These are phyloP conservation scores for Spatulosminthurus flaviceps DNA, from an alignment of 2,888 invertebrate species.

Conservation along the genomic window DNA sequence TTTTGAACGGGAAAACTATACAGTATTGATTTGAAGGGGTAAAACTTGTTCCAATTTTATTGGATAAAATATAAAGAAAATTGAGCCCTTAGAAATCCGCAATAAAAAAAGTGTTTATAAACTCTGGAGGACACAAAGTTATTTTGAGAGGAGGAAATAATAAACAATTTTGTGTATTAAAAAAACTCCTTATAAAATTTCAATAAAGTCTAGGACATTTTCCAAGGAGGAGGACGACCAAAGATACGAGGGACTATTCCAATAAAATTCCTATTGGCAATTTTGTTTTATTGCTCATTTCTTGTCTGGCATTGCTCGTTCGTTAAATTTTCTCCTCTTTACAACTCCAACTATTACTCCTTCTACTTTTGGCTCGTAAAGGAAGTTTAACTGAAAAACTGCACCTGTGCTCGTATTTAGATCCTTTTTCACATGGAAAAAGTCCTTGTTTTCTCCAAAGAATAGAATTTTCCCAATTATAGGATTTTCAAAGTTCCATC, in stretches of 20 bases:
- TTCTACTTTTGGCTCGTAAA: constrained; percentile 34
- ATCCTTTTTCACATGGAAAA: not conserved
- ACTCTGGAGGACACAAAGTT: not conserved
- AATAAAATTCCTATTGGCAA: constrained; percentile 55
- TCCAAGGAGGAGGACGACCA: not conserved
- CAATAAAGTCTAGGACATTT: not conserved
- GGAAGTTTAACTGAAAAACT: constrained; percentile 1
- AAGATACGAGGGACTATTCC: not conserved
- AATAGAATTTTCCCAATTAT: too few relatives aligned
- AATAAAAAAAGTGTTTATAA: too few relatives aligned
- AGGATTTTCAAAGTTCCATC: not conserved
- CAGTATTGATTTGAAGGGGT: too few relatives aligned
- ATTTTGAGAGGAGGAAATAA: not conserved
- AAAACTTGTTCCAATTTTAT: too few relatives aligned
- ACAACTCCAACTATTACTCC: too few relatives aligned
- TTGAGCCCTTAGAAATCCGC: too few relatives aligned
- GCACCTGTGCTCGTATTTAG: constrained; percentile 27
- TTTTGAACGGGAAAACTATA: too few relatives aligned
- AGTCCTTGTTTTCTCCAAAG: too few relatives aligned
- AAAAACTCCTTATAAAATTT: not conserved
- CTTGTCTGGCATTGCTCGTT: constrained; percentile 4
- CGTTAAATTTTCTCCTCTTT: constrained; percentile 31
- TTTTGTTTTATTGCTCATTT: constrained; percentile 52
- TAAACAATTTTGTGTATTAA: not conserved
- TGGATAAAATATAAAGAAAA: too few relatives aligned